Evolutionary conservation across 2,888 invertebrate genomes (phyloP), one percentile per base, ranked within the genome.

Genomic region (Chorisops tibialis): DNA sequence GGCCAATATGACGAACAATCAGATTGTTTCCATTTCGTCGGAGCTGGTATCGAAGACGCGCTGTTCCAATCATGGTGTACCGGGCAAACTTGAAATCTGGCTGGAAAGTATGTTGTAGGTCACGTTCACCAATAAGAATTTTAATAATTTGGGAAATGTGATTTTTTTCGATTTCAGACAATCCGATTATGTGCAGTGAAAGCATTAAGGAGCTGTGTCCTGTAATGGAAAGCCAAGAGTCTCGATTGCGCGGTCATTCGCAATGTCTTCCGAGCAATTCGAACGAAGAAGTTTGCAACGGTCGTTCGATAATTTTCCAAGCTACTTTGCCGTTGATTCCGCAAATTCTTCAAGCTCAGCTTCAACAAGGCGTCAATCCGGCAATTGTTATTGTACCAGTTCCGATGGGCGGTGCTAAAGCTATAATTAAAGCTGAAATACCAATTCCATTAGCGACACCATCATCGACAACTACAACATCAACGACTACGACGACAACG

Each of bases 61-160:
- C 69, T 93, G 92, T 75, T 87, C 84, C 65, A 85, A 89, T 63
- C 88, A 89, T 72, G 89, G 89, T 60, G 88, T 91, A n/a, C 85
- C 87, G 68, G 75, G 75, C 24, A 77, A 77, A 68, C 70, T 79
- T 72, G 89, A 89, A 78, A 87, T 92, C 72, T 85, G 88, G 75
- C 82, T 92, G 68, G 87, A 91, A 85, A 89, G 92, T 92, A 79
- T 76, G 79, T 78, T 45, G n/a, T 58, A 19, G 14, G 7, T 51
- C 56, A 58, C n/a, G n/a, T n/a, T 47, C 9, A 30, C 30, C 30
- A 30, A 9, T 7, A 30, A 30, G 30, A 9, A 30, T 9, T 21
- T 19, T 56, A 21, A 50, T 16, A 45, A 14, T 19, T 30, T 22
- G 6, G 6, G 18, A 16, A 16, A 5, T n/a, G 41, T 41, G 43